These are phyloP conservation scores for Trichoplusia ni DNA, from an alignment of 1,140 invertebrate species.

Conservation along the genomic window DNA sequence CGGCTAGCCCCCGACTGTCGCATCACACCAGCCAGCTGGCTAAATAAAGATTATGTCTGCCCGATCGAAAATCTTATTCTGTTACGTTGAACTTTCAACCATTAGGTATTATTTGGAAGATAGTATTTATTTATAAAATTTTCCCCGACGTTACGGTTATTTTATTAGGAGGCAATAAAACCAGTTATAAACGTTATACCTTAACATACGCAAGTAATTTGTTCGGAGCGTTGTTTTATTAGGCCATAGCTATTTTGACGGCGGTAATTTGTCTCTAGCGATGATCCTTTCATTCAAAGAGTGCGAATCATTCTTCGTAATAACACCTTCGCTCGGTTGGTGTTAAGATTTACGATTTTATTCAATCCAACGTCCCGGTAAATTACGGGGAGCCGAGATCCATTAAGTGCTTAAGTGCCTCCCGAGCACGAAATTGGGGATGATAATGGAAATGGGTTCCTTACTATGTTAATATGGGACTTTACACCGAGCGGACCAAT, in stretches of 20 bases:
- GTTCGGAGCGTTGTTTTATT: constrained; percentile 23
- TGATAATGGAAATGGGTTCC: constrained; percentile 77
- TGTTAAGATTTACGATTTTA: constrained; percentile 78
- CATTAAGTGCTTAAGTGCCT: constrained; percentile 77
- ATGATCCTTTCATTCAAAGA: constrained; percentile 46
- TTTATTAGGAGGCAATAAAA: not conserved
- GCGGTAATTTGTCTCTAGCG: constrained; percentile 21
- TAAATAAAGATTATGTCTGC: constrained; percentile 32
- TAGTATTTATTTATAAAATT: too few species aligned
- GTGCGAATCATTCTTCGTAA: constrained; percentile 65
- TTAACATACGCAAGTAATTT: constrained; percentile 17
- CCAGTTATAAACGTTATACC: not conserved
- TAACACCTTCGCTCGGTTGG: constrained; percentile 61
- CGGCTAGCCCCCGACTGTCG: constrained; percentile 20
- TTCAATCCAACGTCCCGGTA: constrained; percentile 75
- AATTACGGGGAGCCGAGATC: constrained; percentile 73
- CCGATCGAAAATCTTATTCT: constrained; percentile 16
- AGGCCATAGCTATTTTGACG: constrained; percentile 1
- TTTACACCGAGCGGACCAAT: constrained; percentile 57
- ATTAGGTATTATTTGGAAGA: too few species aligned
- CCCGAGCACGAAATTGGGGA: constrained; percentile 75
- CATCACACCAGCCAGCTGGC: constrained; percentile 21
- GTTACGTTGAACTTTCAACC: not conserved
- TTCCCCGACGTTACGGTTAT: too few species aligned
- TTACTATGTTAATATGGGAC: constrained; percentile 74